Conservation (phyloP, 1,140 invertebrate genomes). For the Calycopis cecrops region DNA sequence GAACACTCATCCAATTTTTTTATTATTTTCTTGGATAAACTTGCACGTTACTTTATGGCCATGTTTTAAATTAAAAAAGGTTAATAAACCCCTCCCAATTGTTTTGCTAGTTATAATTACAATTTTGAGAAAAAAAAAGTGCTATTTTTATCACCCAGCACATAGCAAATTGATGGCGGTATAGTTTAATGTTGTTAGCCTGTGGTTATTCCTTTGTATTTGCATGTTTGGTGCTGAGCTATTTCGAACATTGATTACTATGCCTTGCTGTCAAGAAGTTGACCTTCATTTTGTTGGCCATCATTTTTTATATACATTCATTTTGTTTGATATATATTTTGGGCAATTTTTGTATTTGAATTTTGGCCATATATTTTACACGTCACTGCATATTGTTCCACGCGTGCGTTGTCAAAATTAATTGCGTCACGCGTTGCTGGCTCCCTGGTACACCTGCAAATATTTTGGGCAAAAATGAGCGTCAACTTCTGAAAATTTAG, state of each 20-base stretch:
- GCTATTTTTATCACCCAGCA: background rate
- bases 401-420: conserved; percentile 63
- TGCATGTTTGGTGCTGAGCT: conserved; percentile 73
- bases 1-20: too few relatives aligned
- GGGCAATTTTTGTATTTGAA: conserved; percentile 64
- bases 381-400: conserved; percentile 51
- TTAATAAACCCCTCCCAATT: too few relatives aligned
- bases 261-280: conserved; percentile 90
- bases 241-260: conserved; percentile 70
- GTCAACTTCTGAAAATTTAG: conserved; percentile 94
- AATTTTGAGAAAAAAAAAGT: background rate
- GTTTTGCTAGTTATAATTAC: too few relatives aligned
- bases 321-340: conserved; percentile 71
- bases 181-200: conserved; percentile 10
- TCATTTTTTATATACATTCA: conserved; percentile 79
- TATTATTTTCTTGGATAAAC: background rate
- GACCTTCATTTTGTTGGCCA: conserved; percentile 92
- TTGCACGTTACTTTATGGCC: conserved; percentile 6
- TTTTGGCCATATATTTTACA: conserved; percentile 65
- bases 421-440: conserved; percentile 67
- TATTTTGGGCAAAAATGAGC: conserved; percentile 92
- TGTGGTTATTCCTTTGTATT: conserved; percentile 35
- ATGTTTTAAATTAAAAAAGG: background rate
- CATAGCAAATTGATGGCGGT: conserved; percentile 10
- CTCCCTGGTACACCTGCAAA: conserved; percentile 68